Base-by-base conservation (phyloP, 2,888 invertebrate genomes). In the Dryobota labecula region DNA sequence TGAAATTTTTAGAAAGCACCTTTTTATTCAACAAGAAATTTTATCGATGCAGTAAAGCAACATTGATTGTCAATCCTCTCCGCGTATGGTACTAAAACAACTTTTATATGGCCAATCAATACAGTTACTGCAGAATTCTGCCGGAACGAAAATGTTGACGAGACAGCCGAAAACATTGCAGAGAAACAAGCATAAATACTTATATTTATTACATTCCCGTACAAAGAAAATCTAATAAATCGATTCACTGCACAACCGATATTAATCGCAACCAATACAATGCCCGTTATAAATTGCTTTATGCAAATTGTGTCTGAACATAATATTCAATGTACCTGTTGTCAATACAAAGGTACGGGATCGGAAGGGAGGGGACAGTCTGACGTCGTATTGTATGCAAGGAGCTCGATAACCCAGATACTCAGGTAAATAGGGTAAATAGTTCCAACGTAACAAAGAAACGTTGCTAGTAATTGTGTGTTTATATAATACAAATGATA, bases 341-440 rank as follows among this genome's bases (percentile, higher is more conserved):
- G 84, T 88, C 86, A 86, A 86, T 86, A 87, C 81, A 86, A 87
- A 88, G 85, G 76, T 74, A 83, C 68, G 74, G 77, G 80, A 86
- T 87, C 87, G 89, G 90, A 90, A 92, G 88, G 87, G 87, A 86
- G 88, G 88, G 86, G 89, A 90, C 88, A 87, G 84, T 77, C 84
- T 84, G 87, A 87, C 87, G 88, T 84, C 79, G 88, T 85, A 91
- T 91, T 91, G 89, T 90, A 84, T 84, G 77, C 57, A 84, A 84
- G 86, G 84, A 87, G 86, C 86, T 86, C 88, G 90, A 92, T 92
- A 93, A 91, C 93, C 92, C 86, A 93, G 90, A 92, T 92, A 89
- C 88, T 84, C 76, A 68, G 63, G 81, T 87, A 88, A 85, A 88
- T 84, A 82, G 73, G 68, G 81, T 88, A 89, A 86, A 88, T 84